Conservation (phyloP, 2,888 invertebrate genomes). For the Nemurella pictetii region DNA sequence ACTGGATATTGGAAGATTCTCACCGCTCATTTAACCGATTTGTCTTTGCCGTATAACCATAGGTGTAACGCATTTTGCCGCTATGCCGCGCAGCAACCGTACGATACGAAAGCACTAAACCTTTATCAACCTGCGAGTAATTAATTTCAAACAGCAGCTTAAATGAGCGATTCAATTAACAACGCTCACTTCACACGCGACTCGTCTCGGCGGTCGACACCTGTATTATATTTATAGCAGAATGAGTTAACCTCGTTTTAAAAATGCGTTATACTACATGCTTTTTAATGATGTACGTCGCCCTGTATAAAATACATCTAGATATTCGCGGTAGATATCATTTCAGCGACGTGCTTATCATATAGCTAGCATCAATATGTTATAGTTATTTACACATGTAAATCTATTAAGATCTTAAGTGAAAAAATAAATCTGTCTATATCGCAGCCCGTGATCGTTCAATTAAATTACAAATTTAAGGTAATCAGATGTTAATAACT, state of each 20-base stretch:
- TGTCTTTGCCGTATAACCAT: too few species aligned
- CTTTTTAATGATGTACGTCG: not conserved
- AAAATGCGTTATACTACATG: not conserved
- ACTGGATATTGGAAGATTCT: not conserved
- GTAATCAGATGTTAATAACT: not conserved
- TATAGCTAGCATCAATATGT: too few species aligned
- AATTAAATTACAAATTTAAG: not conserved
- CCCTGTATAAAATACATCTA: not conserved
- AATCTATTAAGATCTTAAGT: too few species aligned
- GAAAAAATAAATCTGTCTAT: too few species aligned
- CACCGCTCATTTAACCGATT: too few species aligned
- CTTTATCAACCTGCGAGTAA: too few species aligned
- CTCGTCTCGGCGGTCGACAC: not conserved
- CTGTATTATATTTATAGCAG: too few species aligned
- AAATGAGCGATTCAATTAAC: not conserved
- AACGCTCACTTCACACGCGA: not conserved
- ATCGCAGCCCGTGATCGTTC: not conserved
- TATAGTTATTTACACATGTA: too few species aligned
- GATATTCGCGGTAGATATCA: not conserved
- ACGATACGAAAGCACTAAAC: too few species aligned
- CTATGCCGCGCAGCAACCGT: too few species aligned
- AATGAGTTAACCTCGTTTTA: not conserved
- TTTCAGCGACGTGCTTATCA: not conserved
- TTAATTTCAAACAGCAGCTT: not conserved
- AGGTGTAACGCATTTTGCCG: too few species aligned